These are phyloP conservation scores for Cantharis rufa DNA, from an alignment of 2,888 invertebrate genomes.

Conservation along the genomic window DNA sequence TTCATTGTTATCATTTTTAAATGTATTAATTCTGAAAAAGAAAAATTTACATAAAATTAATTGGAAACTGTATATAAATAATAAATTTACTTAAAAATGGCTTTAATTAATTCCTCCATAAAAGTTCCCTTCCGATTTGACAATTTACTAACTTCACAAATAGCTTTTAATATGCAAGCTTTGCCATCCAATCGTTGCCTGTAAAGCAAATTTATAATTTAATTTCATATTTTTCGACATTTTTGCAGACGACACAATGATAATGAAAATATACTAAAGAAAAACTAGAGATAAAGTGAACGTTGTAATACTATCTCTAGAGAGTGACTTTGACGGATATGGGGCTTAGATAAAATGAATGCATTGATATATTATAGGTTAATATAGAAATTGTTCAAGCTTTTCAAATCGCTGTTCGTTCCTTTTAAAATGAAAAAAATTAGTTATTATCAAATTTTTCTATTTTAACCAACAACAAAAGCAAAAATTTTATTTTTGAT, in stretches of 20 bases:
- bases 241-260: not conserved
- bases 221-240: not conserved
- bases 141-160: constrained; percentile 66
- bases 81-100: constrained; percentile 69
- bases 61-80: not conserved
- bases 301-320: not conserved
- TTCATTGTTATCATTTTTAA: constrained; percentile 42
- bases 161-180: constrained; percentile 67
- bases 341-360: not conserved
- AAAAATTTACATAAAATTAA: not conserved
- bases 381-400: not conserved
- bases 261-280: not conserved
- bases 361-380: not conserved
- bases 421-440: not conserved
- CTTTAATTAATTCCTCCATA: constrained; percentile 66
- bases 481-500: too few relatives aligned
- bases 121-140: constrained; percentile 60
- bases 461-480: not conserved
- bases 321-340: not conserved
- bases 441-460: not conserved
- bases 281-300: not conserved
- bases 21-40: constrained; percentile 58
- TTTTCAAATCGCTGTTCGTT: not conserved
- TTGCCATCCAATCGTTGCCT: constrained; percentile 58
- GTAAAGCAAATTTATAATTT: constrained; percentile 27